A percentile compares a stretch with the other conserved stretches of the same genome.
These are phyloP conservation scores for Lithophane leautieri DNA, from an alignment of 2,888 invertebrate genomes.

Conservation along the genomic window DNA sequence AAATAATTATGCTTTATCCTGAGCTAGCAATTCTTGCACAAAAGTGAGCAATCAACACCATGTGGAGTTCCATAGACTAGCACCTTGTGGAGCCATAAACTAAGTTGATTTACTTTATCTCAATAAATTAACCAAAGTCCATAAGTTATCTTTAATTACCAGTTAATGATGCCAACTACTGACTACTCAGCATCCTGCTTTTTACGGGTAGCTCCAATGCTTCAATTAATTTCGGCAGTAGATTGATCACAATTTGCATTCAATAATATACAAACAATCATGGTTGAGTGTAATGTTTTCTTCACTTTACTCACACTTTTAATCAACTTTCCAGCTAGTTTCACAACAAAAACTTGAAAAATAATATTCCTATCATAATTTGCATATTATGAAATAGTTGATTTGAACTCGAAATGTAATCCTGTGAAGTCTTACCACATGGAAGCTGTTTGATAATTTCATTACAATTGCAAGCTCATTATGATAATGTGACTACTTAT, in stretches of 20 bases:
- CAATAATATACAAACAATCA: not conserved
- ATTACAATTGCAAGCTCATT: conserved; percentile 20
- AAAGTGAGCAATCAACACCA: not conserved
- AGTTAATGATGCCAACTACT: conserved; percentile 1
- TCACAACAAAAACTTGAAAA: no score
- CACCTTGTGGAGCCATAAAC: not conserved
- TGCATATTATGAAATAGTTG: not conserved
- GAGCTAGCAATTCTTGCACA: not conserved
- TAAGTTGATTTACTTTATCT: not conserved
- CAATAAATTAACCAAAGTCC: not conserved
- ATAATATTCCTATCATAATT: not conserved
- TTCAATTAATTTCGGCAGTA: not conserved
- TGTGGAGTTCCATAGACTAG: not conserved
- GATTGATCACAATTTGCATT: conserved; percentile 15
- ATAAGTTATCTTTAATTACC: not conserved
- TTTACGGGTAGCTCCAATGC: conserved; percentile 14
- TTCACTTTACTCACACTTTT: not conserved
- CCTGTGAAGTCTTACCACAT: not conserved
- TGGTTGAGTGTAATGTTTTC: not conserved
- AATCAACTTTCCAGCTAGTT: not conserved
- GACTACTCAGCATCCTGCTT: not conserved
- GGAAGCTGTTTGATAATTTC: not conserved
- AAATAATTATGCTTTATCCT: not conserved
- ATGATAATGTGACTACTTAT: conserved; percentile 12
- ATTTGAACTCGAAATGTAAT: conserved; percentile 6